Evolutionary conservation across 64 coral and sea anemone genomes (phyloP).

Genomic region (Acropora tenuis): DNA sequence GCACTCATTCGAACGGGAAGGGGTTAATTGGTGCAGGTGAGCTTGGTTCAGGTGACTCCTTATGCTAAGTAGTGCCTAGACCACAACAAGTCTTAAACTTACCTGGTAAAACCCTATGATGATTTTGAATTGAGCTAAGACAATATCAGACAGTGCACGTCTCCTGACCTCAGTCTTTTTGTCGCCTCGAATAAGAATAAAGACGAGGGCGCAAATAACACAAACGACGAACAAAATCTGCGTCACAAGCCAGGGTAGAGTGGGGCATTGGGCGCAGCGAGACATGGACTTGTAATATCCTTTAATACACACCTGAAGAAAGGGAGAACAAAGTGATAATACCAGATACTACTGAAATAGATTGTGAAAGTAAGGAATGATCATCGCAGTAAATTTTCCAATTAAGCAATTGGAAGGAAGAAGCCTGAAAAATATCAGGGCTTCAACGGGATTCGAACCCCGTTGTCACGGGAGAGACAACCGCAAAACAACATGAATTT

Average conservation of each 20-base stretch:
- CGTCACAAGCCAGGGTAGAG: constrained; percentile 26
- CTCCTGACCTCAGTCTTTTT: constrained; percentile 11
- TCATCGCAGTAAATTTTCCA: no score
- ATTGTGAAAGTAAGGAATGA: no score
- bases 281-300: constrained; percentile 60
- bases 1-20: no score
- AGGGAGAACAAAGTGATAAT: background rate
- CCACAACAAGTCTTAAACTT: background rate
- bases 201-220: constrained; percentile 15
- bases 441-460: no score
- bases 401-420: no score
- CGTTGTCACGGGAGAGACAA: no score
- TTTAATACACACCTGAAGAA: constrained; percentile 33
- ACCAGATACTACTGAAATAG: no score
- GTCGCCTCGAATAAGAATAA: constrained; percentile 58
- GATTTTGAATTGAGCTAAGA: constrained; percentile 65
- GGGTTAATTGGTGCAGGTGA: no score
- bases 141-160: constrained; percentile 37
- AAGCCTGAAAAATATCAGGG: no score
- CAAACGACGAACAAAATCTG: constrained; percentile 28
- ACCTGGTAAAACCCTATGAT: constrained; percentile 72
- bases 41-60: no score
- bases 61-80: no score
- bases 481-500: no score
- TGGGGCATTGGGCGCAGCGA: constrained; percentile 57